phyloP scores from a whole-genome alignment of 2,888 invertebrate species.

The Ichneumon xanthorius region DNA sequence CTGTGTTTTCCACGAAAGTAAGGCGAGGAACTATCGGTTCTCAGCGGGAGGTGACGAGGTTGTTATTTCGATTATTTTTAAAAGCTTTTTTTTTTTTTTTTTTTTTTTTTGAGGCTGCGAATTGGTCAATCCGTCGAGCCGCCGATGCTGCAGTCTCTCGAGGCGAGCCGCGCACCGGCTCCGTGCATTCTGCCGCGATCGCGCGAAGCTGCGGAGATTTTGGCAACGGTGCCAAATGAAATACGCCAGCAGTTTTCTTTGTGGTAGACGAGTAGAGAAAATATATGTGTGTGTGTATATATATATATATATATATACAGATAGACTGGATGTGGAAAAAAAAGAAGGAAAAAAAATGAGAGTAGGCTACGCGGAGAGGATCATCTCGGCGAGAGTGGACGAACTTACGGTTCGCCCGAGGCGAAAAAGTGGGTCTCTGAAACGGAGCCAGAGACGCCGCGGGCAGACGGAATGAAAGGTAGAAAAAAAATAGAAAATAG shows the following conservation, averaged over 20 bases:
- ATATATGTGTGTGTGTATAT: conserved; percentile 21
- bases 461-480: conserved; percentile 42
- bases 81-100: neutral
- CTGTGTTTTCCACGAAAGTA: too few relatives aligned
- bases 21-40: too few relatives aligned
- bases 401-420: conserved; percentile 63
- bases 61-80: conserved; percentile 1
- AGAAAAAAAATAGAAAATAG: conserved; percentile 24
- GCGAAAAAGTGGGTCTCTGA: conserved; percentile 70
- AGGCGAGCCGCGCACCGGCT: neutral
- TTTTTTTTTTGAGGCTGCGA: conserved; percentile 23
- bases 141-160: conserved; percentile 56
- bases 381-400: conserved; percentile 77
- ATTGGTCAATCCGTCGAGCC: conserved; percentile 40
- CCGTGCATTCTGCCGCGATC: neutral
- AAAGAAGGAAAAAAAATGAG: conserved; percentile 41
- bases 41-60: too few relatives aligned
- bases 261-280: conserved; percentile 42
- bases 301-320: neutral
- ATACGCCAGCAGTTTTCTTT: conserved; percentile 67
- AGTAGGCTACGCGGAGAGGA: conserved; percentile 50
- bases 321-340: conserved; percentile 53
- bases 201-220: conserved; percentile 47
- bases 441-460: conserved; percentile 66
- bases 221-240: conserved; percentile 66